phyloP scores from a whole-genome alignment of 1,140 invertebrate species.

The Drosophila rufa region DNA sequence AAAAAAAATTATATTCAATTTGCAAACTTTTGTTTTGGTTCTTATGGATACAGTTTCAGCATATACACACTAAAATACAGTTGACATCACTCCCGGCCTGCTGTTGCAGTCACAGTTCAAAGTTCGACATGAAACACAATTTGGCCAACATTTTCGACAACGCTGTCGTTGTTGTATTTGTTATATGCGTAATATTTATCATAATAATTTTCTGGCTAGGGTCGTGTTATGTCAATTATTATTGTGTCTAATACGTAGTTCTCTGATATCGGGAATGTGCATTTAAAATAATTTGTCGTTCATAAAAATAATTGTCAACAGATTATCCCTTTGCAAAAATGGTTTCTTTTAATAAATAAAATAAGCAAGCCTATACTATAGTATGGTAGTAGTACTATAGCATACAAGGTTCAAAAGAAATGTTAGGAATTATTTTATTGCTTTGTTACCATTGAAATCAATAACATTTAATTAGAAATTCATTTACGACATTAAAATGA shows the following conservation, averaged over 20 bases:
- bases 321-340: neutral
- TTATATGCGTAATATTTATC: slow-evolving; percentile 43
- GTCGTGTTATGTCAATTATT: slow-evolving; percentile 13
- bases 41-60: neutral
- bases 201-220: slow-evolving; percentile 25
- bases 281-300: neutral
- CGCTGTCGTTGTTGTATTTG: neutral
- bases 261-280: too few species aligned
- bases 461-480: neutral
- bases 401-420: neutral
- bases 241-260: neutral
- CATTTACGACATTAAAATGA: slow-evolving; percentile 1
- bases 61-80: neutral
- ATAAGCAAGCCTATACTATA: neutral
- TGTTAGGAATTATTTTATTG: neutral
- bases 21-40: neutral
- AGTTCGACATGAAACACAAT: slow-evolving; percentile 44
- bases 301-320: neutral
- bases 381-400: too few species aligned
- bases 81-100: slow-evolving; percentile 13
- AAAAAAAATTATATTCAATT: too few species aligned
- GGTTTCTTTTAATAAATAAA: neutral
- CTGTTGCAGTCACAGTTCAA: slow-evolving; percentile 29
- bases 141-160: slow-evolving; percentile 24
- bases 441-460: neutral